Conservation (phyloP, 2,797 vertebrate genomes). For the Epinephelus coioides region DNA sequence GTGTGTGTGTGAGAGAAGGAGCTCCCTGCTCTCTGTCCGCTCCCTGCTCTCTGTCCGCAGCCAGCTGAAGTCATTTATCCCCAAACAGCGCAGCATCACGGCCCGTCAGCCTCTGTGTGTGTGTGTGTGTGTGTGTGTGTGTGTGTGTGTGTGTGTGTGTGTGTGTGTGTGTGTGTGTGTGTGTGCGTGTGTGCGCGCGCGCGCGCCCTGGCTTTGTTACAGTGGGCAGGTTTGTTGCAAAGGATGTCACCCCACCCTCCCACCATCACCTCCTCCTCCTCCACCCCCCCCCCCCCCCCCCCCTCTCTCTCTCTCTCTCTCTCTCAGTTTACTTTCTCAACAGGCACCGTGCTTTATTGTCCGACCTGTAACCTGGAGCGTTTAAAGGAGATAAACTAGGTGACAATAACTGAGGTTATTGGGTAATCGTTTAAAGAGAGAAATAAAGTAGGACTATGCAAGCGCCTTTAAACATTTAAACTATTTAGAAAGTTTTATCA, state of each 20-base stretch:
- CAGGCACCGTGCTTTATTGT: not conserved
- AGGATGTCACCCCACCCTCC: conserved; percentile 65
- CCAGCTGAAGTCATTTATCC: conserved; percentile 56
- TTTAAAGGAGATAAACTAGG: not conserved
- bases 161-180: conserved; percentile 5
- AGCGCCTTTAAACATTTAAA: not conserved
- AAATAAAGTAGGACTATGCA: not conserved
- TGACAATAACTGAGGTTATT: not conserved
- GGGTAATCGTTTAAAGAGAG: not conserved
- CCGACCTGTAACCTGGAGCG: not conserved
- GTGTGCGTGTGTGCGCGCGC: conserved; percentile 3
- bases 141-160: not conserved
- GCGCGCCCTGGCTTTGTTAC: conserved; percentile 45
- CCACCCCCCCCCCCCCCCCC: not conserved
- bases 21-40: conserved; percentile 20
- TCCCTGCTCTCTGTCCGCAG: conserved; percentile 16
- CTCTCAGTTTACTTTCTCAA: conserved; percentile 11
- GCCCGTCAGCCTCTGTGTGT: conserved; percentile 32
- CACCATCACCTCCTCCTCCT: conserved; percentile 50
- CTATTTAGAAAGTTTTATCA: not conserved
- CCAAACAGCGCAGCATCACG: conserved; percentile 62
- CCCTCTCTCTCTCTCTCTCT: not conserved
- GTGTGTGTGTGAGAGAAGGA: not conserved
- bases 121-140: not conserved
- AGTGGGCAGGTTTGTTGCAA: conserved; percentile 68